Percentiles rank a stretch among this genome's conserved stretches.
Evolutionary conservation across 2,113 vertebrate genomes (phyloP).

Genomic region (Hypocryptadius cinnamomeus): DNA sequence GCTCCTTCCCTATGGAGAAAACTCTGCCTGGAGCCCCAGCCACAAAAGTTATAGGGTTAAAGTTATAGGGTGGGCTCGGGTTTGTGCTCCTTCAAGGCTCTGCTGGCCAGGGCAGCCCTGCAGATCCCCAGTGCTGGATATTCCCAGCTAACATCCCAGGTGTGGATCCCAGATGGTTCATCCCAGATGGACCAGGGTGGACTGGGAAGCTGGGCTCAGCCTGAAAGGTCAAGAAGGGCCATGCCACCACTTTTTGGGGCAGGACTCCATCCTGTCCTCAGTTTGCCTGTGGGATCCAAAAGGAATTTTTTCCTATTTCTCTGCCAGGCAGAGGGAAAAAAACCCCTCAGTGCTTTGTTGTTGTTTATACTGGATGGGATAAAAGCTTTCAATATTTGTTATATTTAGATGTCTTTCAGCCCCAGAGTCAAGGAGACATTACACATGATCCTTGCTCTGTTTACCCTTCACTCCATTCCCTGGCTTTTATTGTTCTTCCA

Average conservation of each 20-base stretch:
- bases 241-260: rapidly evolving
- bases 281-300: background rate
- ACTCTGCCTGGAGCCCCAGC: background rate
- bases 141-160: background rate
- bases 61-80: background rate
- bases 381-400: slow-evolving; percentile 51
- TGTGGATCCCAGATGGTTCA: background rate
- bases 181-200: background rate
- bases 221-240: background rate
- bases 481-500: background rate
- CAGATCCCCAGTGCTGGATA: background rate
- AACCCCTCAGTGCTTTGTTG: background rate
- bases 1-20: rapidly evolving
- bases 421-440: background rate
- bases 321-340: slow-evolving; percentile 35
- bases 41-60: background rate
- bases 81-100: background rate
- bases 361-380: slow-evolving; percentile 14
- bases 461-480: background rate
- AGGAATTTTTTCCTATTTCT: slow-evolving; percentile 7
- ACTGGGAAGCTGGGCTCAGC: background rate
- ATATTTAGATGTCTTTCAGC: slow-evolving; percentile 51
- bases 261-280: slow-evolving; percentile 10
- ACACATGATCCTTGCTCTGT: background rate
- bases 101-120: background rate